These are phyloP conservation scores for Clusia tigrina DNA, from an alignment of 2,888 invertebrate genomes.

Conservation along the genomic window DNA sequence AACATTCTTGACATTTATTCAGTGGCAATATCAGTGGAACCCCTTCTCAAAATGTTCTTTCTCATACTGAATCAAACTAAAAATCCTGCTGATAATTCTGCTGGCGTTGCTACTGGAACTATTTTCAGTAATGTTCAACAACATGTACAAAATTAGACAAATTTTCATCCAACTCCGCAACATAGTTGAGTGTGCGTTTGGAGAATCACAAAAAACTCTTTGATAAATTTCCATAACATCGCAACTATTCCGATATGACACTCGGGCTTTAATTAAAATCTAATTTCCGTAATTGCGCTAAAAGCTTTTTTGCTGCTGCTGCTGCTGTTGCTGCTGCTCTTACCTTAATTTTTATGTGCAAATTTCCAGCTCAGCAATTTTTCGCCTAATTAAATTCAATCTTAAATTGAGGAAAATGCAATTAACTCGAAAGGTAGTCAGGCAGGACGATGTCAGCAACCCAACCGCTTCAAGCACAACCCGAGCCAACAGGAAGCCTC, in stretches of 20 bases:
- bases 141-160: constrained; percentile 19
- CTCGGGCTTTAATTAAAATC: constrained; percentile 37
- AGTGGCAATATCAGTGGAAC: too few relatives aligned
- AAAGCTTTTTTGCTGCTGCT: constrained; percentile 44
- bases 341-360: neutral
- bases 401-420: constrained; percentile 58
- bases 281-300: constrained; percentile 56
- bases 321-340: neutral
- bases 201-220: constrained; percentile 42
- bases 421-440: constrained; percentile 53
- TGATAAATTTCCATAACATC: constrained; percentile 47
- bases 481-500: neutral
- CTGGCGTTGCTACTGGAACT: constrained; percentile 6
- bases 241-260: neutral
- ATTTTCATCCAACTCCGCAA: too few relatives aligned
- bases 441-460: neutral
- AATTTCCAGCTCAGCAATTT: constrained; percentile 42
- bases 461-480: neutral
- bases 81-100: constrained; percentile 8
- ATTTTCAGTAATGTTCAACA: neutral
- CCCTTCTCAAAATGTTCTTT: too few relatives aligned
- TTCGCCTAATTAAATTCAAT: constrained; percentile 57
- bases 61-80: too few relatives aligned
- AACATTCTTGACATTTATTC: too few relatives aligned
- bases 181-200: too few relatives aligned